phyloP scores from a whole-genome alignment of 1,140 invertebrate genomes.

The Galleria mellonella region DNA sequence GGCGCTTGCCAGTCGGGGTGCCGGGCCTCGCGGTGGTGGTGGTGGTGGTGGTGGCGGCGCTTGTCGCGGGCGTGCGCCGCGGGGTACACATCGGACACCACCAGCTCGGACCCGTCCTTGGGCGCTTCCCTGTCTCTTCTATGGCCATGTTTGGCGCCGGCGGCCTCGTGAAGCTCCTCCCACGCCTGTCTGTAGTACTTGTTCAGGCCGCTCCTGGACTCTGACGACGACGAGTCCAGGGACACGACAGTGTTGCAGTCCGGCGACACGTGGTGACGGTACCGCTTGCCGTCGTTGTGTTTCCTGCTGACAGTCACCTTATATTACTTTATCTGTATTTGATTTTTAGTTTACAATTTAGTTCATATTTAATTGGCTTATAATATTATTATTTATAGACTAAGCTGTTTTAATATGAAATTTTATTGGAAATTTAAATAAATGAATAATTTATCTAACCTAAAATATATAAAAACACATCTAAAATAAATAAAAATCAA shows the following conservation, averaged over 20 bases:
- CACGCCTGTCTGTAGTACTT: constrained; percentile 91
- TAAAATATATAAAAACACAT: too few species aligned
- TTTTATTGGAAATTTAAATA: too few species aligned
- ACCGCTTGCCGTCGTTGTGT: constrained; percentile 86
- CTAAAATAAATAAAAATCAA: too few species aligned
- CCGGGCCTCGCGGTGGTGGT: constrained; percentile 80
- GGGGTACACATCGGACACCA: constrained; percentile 82
- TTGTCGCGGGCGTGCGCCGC: constrained; percentile 78
- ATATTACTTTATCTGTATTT: too few species aligned
- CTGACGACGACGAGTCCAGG: constrained; percentile 88
- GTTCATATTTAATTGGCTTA: too few species aligned
- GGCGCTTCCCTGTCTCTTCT: constrained; percentile 74
- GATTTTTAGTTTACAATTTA: too few species aligned
- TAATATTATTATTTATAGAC: too few species aligned
- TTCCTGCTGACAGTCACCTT: constrained; percentile 23
- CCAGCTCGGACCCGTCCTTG: constrained; percentile 87
- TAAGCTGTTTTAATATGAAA: too few species aligned
- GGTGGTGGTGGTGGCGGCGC: constrained; percentile 88
- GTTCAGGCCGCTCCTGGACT: constrained; percentile 87
- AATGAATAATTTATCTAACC: too few species aligned
- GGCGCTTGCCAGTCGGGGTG: constrained; percentile 53
- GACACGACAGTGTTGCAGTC: constrained; percentile 92
- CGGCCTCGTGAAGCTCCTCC: constrained; percentile 92
- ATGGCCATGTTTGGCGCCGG: constrained; percentile 75
- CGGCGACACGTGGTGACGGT: constrained; percentile 88